These are phyloP conservation scores for Micrastur ruficollis DNA, from an alignment of 2,797 vertebrate species.

Conservation along the genomic window DNA sequence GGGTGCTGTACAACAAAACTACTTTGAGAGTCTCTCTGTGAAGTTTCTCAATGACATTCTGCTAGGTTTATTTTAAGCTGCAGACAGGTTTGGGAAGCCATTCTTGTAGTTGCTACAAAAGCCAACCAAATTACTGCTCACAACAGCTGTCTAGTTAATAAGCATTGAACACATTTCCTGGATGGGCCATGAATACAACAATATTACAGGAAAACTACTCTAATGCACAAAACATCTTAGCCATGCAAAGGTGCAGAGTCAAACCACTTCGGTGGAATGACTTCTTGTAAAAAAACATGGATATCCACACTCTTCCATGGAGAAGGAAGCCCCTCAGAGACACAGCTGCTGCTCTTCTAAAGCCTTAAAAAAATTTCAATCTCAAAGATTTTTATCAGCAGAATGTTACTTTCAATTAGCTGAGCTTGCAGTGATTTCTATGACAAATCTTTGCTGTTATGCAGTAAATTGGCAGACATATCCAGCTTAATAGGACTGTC, in stretches of 20 bases:
- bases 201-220: background rate
- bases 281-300: background rate
- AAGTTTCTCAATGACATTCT: background rate
- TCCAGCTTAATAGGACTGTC: background rate
- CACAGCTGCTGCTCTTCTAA: background rate
- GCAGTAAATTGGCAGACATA: background rate
- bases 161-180: background rate
- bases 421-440: background rate
- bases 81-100: background rate
- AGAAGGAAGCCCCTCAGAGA: background rate
- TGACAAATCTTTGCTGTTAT: background rate
- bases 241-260: background rate
- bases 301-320: background rate
- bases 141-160: background rate
- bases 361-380: background rate
- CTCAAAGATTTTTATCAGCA: background rate
- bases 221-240: background rate
- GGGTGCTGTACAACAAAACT: background rate
- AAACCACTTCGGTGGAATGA: background rate
- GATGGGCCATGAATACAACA: background rate
- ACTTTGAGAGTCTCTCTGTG: background rate
- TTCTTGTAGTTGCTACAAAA: background rate
- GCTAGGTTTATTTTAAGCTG: background rate
- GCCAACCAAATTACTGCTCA: background rate
- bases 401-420: background rate